Base-by-base conservation (phyloP, 2,888 invertebrate species). In the Parnassius apollo region DNA sequence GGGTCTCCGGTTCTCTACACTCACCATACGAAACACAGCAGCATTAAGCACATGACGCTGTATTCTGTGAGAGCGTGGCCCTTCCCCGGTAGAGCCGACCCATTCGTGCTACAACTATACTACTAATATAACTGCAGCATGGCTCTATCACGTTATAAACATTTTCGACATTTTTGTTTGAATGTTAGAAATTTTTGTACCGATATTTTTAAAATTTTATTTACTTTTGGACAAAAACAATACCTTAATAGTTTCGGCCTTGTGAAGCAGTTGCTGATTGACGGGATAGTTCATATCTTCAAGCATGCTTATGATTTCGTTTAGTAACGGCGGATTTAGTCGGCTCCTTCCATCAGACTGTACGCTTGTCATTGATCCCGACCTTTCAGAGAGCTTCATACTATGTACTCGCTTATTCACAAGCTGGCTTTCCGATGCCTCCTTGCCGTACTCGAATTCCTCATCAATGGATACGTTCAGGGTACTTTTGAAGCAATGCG, bases 251-350 rank as follows among this genome's bases (percentile, higher is more conserved):
- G 77, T 81, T 68, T 92, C 91, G 2, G 91, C 86, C 71, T 92
- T 90, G 65, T 82, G 85, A 55, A 93, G 62, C 49, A 93, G 75
- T 61, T 89, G 88, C 46, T 88, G 88, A 68, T 93, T 92, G 9
- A 93, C 89, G 0, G 88, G 87, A 71, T 92, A 91, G 70, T 92
- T 93, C 78, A 93, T 93, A 25, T 93, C 91, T 73, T 96, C 95
- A 2, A 96, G 85, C 69, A 96, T 93, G 69, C 93, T 92, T 1
- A 96, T 84, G 48, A 96, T 95, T 81, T 96, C 96, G 62, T 93
- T 93, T 2, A 96, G 78, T 51, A 96, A 75, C 0, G 95, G 94
- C 0, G 95, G 95, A 75, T 95, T 94, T 68, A 93, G 92, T 11
- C 91, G 81, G 0, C 94, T 93, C 35, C 95, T 88, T 2, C 83